Base-by-base conservation (phyloP, 1,140 invertebrate species). In the Halesus radiatus region DNA sequence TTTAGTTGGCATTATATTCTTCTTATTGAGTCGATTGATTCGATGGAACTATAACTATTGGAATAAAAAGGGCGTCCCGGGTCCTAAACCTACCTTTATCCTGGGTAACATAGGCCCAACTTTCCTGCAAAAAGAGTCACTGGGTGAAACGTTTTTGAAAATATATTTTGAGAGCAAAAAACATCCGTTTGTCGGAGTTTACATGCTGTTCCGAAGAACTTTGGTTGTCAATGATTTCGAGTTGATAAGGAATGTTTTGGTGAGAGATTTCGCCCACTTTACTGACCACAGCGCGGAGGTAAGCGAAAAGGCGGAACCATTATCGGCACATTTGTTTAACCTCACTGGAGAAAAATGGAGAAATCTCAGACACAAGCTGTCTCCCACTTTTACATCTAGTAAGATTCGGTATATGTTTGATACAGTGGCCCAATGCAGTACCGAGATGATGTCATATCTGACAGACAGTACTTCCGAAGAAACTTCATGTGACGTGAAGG, bases 381-480 rank as follows among this genome's bases (percentile, higher is more conserved):
- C 90, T 0, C 90, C 91, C 1, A 85, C 92, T 2, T 93, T 93
- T 80, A 91, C 91, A 0, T 89, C 91, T 0, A 90, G 88, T 0
- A 92, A 92, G 84, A 87, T 93, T 80, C 92, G 91, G 84, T 86
- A 86, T n/a, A 92, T 93, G 90, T 84, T 89, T 29, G 84, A 87
- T 15, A 83, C 87, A 1, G 84, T 91, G 0, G 80, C 85, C 0
- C 83, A 85, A 54, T 84, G 88, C 10, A 85, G 83, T 0, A 84
- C 87, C 16, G 84, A 86, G 76, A 85, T 90, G 78, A 70, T 83
- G 0, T 73, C 85, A 2, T 76, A 86, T 3, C 70, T 90, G 0
- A 80, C 84, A 45, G 56, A 83, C 13, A 82, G 83, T 80, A 76
- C 80, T 6, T 68, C 80, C 22, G 82, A 84, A 8, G 80, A 81